Conservation (phyloP, 2,888 invertebrate species). For the Harmothoe impar region DNA sequence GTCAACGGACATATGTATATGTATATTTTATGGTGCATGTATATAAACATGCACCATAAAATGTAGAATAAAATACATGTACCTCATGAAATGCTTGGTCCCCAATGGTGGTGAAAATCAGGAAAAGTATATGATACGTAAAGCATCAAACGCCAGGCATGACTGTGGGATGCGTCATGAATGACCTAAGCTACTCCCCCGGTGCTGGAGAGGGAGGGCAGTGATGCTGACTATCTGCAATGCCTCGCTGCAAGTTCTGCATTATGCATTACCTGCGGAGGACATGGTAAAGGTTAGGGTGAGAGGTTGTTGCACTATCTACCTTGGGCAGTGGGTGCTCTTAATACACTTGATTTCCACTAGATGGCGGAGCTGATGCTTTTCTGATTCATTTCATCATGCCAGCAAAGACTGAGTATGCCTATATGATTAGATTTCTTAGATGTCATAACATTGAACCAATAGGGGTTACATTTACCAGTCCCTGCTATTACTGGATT, state of each 20-base stretch:
- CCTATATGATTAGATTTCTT: too few species aligned
- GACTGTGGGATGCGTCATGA: conserved; percentile 7
- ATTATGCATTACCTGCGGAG: neutral
- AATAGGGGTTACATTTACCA: too few species aligned
- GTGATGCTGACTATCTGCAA: neutral
- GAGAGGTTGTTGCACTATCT: neutral
- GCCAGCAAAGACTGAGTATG: too few species aligned
- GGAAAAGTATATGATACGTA: neutral
- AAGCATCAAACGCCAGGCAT: neutral
- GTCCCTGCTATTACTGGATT: too few species aligned
- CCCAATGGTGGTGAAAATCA: neutral
- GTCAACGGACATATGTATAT: too few species aligned
- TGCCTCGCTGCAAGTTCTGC: neutral
- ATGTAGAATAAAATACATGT: too few species aligned
- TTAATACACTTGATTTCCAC: neutral
- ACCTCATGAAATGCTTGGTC: too few species aligned
- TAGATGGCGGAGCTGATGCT: too few species aligned
- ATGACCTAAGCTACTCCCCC: neutral
- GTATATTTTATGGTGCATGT: too few species aligned
- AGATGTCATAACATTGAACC: too few species aligned
- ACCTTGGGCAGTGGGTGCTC: neutral
- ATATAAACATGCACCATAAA: too few species aligned
- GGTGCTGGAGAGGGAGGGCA: neutral
- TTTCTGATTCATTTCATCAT: too few species aligned
- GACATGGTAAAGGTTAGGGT: neutral